Percentiles rank a stretch among this genome's conserved stretches.
Conservation (phyloP, 2,113 vertebrate species). For the Sclerurus mexicanus region DNA sequence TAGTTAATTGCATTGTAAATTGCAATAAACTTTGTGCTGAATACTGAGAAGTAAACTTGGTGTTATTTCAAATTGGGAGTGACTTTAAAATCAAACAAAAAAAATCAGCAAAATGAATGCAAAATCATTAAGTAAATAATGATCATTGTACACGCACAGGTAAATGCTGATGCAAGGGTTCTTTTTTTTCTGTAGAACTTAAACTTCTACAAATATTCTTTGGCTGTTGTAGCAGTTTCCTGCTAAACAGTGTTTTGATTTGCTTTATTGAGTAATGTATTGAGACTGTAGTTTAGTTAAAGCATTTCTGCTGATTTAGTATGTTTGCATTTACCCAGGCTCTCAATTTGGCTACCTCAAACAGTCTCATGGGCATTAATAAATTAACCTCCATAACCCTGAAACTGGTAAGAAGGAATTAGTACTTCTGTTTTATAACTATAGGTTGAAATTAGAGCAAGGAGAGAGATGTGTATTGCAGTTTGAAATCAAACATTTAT, state of each 20-base stretch:
- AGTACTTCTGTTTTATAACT: not conserved
- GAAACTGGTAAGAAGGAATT: not conserved
- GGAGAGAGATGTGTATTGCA: not conserved
- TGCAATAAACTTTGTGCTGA: not conserved
- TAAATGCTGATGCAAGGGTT: not conserved
- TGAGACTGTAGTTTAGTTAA: not conserved
- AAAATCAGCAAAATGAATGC: not conserved
- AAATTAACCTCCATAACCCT: not conserved
- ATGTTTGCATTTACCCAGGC: not conserved
- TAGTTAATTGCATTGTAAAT: not conserved
- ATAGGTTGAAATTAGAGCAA: not conserved
- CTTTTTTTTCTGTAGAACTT: not conserved
- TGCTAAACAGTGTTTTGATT: not conserved
- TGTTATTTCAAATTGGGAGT: not conserved
- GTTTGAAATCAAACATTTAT: not conserved
- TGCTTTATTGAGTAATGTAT: not conserved
- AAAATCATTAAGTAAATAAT: not conserved
- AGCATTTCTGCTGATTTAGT: not conserved
- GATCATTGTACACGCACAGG: not conserved
- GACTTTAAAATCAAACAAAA: not conserved
- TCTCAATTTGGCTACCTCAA: not conserved
- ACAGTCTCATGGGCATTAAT: not conserved
- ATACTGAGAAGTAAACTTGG: not conserved
- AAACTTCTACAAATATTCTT: not conserved
- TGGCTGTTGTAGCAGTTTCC: not conserved